phyloP scores from a whole-genome alignment of 2,888 invertebrate species.

The Prosapia bicincta region DNA sequence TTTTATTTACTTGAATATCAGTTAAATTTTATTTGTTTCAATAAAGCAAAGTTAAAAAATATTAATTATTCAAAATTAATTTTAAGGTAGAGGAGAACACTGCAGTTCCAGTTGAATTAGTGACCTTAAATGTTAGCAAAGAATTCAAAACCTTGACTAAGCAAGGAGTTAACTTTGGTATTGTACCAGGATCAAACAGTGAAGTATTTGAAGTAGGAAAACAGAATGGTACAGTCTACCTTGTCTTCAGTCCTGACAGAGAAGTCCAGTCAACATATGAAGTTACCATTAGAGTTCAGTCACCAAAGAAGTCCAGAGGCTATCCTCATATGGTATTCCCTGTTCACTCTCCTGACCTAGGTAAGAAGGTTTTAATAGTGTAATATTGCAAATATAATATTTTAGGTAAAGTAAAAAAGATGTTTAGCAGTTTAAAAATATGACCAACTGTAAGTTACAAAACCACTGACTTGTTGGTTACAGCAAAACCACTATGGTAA shows the following conservation, averaged over 20 bases:
- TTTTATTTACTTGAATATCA: too few relatives aligned
- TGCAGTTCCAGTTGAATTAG: constrained; percentile 66
- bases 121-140: constrained; percentile 73
- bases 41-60: too few relatives aligned
- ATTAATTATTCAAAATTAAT: constrained; percentile 50
- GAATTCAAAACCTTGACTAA: constrained; percentile 56
- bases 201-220: constrained; percentile 71
- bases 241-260: constrained; percentile 70
- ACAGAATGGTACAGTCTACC: constrained; percentile 69
- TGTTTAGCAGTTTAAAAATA: too few relatives aligned
- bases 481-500: too few relatives aligned
- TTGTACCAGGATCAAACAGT: constrained; percentile 52
- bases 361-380: constrained; percentile 49
- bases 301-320: constrained; percentile 60
- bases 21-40: too few relatives aligned
- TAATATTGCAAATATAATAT: too few relatives aligned
- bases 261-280: constrained; percentile 65
- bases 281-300: constrained; percentile 53
- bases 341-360: constrained; percentile 67
- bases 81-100: constrained; percentile 79
- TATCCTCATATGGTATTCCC: constrained; percentile 75
- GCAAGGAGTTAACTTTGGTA: constrained; percentile 30
- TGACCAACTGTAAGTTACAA: too few relatives aligned
- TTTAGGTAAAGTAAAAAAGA: too few relatives aligned
- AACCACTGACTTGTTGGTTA: too few relatives aligned